Percentiles rank a stretch among this genome's conserved stretches.
Evolutionary conservation across 2,113 vertebrate species (phyloP).

Genomic region (Archocentrus centrarchus): DNA sequence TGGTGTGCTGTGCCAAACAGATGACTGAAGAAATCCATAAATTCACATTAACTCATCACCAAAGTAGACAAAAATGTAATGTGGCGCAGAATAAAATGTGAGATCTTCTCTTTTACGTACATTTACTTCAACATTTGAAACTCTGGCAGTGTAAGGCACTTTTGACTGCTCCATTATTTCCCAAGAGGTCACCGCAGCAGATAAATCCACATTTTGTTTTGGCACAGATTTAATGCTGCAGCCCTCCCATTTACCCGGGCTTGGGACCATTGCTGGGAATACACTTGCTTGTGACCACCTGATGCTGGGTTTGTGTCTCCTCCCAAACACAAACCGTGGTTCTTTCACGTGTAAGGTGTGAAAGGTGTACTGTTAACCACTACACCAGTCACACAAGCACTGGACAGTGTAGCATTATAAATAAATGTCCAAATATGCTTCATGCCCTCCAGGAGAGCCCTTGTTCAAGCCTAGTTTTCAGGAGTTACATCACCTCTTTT

Average conservation of each 20-base stretch:
- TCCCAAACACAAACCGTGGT: neutral
- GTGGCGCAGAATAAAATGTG: too few species aligned
- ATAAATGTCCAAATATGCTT: neutral
- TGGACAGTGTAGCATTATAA: neutral
- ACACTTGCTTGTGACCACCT: neutral
- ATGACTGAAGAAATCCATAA: neutral
- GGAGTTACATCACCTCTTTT: neutral
- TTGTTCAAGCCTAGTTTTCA: neutral
- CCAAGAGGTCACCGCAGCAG: too few species aligned
- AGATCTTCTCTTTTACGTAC: too few species aligned
- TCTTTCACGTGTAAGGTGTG: neutral
- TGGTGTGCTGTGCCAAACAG: neutral
- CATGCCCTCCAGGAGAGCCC: neutral
- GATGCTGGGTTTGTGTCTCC: neutral
- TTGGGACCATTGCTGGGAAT: neutral
- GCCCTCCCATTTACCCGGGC: neutral
- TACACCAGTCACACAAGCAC: neutral
- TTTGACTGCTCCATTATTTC: too few species aligned
- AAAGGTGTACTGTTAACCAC: neutral
- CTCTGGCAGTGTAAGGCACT: neutral
- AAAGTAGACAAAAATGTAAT: neutral
- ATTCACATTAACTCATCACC: neutral
- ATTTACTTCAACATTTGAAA: neutral
- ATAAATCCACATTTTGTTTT: too few species aligned
- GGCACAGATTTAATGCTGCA: too few species aligned